phyloP scores from a whole-genome alignment of 2,797 vertebrate species.

The Hyperoplus lanceolatus region DNA sequence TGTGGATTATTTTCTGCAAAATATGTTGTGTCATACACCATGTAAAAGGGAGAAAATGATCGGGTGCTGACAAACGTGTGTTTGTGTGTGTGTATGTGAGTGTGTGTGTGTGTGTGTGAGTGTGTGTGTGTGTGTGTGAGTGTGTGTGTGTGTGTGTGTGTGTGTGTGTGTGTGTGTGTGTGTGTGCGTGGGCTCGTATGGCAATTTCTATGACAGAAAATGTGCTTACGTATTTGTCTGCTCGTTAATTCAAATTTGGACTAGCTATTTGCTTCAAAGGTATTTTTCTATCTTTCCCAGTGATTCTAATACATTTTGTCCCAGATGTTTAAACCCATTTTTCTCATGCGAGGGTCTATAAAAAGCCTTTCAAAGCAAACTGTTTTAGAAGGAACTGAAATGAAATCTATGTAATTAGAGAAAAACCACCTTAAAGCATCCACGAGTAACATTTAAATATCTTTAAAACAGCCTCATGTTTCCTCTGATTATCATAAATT shows the following conservation, averaged over 20 bases:
- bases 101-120: no score
- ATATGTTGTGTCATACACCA: constrained; percentile 12
- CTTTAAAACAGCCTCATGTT: no score
- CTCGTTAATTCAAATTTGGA: constrained; percentile 28
- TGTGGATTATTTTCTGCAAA: constrained; percentile 13
- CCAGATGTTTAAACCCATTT: constrained; percentile 30
- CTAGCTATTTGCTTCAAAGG: constrained; percentile 13
- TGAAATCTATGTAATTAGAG: constrained; percentile 16
- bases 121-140: no score
- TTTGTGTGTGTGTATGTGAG: neutral
- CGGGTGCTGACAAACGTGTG: neutral
- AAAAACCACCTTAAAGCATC: constrained; percentile 4
- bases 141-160: constrained; percentile 11
- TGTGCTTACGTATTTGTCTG: constrained; percentile 20
- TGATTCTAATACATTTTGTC: constrained; percentile 31
- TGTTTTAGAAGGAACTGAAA: constrained; percentile 15
- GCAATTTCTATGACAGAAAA: constrained; percentile 10
- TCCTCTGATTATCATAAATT: no score
- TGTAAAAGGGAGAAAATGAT: constrained; percentile 20
- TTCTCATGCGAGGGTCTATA: constrained; percentile 5
- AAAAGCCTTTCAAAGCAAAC: constrained; percentile 11
- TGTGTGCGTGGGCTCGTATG: neutral
- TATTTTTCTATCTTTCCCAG: neutral
- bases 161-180: constrained; percentile 20
- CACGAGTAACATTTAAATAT: no score